Percentiles rank a stretch among this genome's conserved stretches.
phyloP scores from a whole-genome alignment of 2,888 invertebrate genomes.

The Stenodema calcarata region DNA sequence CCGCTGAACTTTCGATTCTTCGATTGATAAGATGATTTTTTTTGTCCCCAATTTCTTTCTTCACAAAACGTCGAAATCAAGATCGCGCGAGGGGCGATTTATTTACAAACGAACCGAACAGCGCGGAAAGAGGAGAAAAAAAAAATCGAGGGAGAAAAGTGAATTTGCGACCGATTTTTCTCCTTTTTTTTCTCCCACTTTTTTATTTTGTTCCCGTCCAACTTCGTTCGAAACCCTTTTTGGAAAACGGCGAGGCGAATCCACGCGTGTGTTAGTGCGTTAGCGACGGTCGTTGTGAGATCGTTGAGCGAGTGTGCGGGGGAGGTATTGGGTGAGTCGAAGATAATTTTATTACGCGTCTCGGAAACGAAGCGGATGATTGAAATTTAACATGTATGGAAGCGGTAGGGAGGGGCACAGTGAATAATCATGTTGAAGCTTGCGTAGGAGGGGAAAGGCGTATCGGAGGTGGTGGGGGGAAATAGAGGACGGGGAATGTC shows the following conservation, averaged over 20 bases:
- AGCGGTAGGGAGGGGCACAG: no score
- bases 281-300: background rate
- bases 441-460: background rate
- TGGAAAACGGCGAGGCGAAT: background rate
- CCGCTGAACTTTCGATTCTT: no score
- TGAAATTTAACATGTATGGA: slow-evolving; percentile 53
- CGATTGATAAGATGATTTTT: no score
- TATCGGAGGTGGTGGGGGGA: no score
- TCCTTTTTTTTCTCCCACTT: no score
- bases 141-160: background rate
- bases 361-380: slow-evolving; percentile 51
- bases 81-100: background rate
- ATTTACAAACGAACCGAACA: background rate
- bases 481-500: no score
- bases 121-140: background rate
- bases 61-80: background rate
- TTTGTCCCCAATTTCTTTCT: background rate
- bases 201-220: background rate
- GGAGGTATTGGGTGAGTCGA: background rate
- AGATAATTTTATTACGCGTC: slow-evolving; percentile 47
- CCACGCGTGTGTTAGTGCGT: background rate
- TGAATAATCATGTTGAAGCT: slow-evolving; percentile 41
- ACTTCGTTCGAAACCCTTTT: background rate
- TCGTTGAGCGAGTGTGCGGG: background rate
- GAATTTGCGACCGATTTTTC: background rate